phyloP scores from a whole-genome alignment of 2,888 invertebrate species.

The Galerucella pusilla region DNA sequence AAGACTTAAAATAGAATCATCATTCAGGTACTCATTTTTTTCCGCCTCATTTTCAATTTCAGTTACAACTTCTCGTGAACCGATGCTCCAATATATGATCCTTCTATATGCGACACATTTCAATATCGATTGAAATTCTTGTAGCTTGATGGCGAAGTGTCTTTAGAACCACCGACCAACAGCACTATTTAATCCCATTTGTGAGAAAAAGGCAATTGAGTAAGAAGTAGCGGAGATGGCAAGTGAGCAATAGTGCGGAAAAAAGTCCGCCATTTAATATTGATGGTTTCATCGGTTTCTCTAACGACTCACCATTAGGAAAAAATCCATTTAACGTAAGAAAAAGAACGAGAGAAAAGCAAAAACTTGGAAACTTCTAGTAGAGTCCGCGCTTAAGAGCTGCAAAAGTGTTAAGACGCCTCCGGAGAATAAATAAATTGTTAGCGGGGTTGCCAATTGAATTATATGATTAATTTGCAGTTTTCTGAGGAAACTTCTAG shows the following conservation, averaged over 20 bases:
- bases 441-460: constrained; percentile 26
- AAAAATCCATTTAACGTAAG: constrained; percentile 32
- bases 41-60: not conserved
- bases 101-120: not conserved
- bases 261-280: constrained; percentile 35
- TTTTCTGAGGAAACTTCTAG: constrained; percentile 17
- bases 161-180: constrained; percentile 13
- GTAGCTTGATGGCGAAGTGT: constrained; percentile 7
- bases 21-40: not conserved
- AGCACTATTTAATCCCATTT: constrained; percentile 30
- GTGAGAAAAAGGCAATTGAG: constrained; percentile 23
- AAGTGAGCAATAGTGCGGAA: constrained; percentile 33
- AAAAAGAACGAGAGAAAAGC: constrained; percentile 14
- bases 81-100: not conserved
- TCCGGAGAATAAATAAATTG: constrained; percentile 30
- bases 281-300: constrained; percentile 33
- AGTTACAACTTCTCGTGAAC: not conserved
- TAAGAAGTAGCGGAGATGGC: constrained; percentile 19
- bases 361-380: constrained; percentile 14
- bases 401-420: constrained; percentile 27
- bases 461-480: constrained; percentile 28
- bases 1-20: not conserved
- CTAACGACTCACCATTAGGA: constrained; percentile 34
- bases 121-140: constrained; percentile 2
- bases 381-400: constrained; percentile 16